These are phyloP conservation scores for Callithrix jacchus DNA, from an alignment of 2,113 vertebrate genomes.

Conservation along the genomic window DNA sequence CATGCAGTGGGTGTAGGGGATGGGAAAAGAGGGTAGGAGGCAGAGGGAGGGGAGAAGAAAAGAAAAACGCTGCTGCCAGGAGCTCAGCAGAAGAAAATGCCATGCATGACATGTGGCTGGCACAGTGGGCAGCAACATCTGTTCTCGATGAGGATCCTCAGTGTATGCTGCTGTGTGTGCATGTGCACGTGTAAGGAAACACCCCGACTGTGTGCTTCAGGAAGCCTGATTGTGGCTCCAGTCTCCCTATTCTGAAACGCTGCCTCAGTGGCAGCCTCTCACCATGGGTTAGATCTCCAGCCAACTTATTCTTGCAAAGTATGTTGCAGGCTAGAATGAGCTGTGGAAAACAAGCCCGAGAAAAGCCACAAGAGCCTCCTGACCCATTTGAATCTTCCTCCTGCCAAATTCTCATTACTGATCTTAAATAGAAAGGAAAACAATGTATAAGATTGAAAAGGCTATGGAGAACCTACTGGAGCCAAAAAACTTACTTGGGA, in stretches of 20 bases:
- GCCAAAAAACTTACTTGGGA: slow-evolving; percentile 51
- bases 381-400: slow-evolving; percentile 80
- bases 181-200: slow-evolving; percentile 17
- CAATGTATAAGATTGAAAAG: slow-evolving; percentile 66
- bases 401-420: slow-evolving; percentile 82
- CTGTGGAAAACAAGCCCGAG: slow-evolving; percentile 80
- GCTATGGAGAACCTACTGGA: background rate
- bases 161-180: background rate
- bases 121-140: slow-evolving; percentile 24
- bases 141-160: background rate
- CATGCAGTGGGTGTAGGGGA: background rate
- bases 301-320: slow-evolving; percentile 77
- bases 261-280: slow-evolving; percentile 67
- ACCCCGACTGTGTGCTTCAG: slow-evolving; percentile 1
- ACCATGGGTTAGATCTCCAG: slow-evolving; percentile 61
- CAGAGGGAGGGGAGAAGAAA: slow-evolving; percentile 20
- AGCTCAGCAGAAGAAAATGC: slow-evolving; percentile 38
- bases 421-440: slow-evolving; percentile 80
- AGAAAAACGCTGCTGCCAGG: slow-evolving; percentile 7
- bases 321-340: slow-evolving; percentile 77
- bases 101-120: background rate
- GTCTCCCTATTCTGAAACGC: slow-evolving; percentile 45
- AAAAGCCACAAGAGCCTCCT: slow-evolving; percentile 83
- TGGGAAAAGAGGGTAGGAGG: background rate
- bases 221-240: background rate